phyloP scores from a whole-genome alignment of 2,888 invertebrate species.

The Heliconius hortense region DNA sequence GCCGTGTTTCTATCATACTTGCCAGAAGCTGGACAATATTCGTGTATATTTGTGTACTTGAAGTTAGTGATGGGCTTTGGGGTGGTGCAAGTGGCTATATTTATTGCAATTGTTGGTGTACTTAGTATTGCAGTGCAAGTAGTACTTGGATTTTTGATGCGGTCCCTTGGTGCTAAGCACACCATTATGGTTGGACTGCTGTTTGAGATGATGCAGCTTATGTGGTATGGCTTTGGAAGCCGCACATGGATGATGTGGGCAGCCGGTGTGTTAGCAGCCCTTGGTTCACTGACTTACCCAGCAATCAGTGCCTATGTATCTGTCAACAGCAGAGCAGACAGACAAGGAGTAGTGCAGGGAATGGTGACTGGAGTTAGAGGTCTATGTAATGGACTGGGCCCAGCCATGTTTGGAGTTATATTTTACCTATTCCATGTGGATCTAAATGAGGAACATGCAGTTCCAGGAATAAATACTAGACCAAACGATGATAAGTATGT shows the following conservation, averaged over 20 bases:
- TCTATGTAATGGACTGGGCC: conserved; percentile 98
- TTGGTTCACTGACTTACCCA: conserved; percentile 98
- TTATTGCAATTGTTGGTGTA: conserved; percentile 98
- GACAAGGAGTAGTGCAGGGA: conserved; percentile 97
- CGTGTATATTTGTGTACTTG: conserved; percentile 99
- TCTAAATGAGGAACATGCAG: conserved; percentile 88
- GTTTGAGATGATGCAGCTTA: conserved; percentile 97
- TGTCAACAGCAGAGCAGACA: conserved; percentile 97
- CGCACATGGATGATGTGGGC: conserved; percentile 99
- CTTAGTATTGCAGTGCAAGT: conserved; percentile 98
- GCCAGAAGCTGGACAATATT: conserved; percentile 99
- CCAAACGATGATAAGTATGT: conserved; percentile 79
- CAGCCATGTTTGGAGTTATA: conserved; percentile 98
- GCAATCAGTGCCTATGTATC: conserved; percentile 99
- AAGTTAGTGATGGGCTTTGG: conserved; percentile 98
- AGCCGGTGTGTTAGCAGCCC: conserved; percentile 96
- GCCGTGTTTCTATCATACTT: conserved; percentile 98
- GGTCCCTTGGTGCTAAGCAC: conserved; percentile 95
- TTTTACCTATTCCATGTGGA: conserved; percentile 99
- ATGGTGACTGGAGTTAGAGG: conserved; percentile 99
- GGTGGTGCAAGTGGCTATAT: conserved; percentile 96
- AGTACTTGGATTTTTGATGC: conserved; percentile 90
- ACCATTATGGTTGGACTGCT: conserved; percentile 98
- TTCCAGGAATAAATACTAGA: conserved; percentile 49
- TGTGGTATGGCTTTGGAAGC: conserved; percentile 98